Evolutionary conservation across 2,113 vertebrate species (phyloP).

Genomic region (Poecile atricapillus): DNA sequence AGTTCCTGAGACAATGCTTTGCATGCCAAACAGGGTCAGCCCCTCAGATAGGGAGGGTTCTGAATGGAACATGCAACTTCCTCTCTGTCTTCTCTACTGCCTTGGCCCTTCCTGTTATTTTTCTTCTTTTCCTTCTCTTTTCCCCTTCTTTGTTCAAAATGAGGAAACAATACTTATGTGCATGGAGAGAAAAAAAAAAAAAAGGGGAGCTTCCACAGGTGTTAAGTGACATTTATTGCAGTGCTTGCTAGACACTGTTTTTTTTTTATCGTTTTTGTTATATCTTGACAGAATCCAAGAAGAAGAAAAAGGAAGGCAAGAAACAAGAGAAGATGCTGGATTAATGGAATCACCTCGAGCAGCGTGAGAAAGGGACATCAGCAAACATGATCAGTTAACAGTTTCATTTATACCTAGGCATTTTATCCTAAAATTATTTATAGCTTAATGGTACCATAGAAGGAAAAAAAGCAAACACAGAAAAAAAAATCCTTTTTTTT

Average conservation of each 20-base stretch:
- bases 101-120: neutral
- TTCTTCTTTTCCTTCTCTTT: neutral
- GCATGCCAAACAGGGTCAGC: slow-evolving; percentile 16
- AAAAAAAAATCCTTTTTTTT: neutral
- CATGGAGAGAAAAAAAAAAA: neutral
- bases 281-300: slow-evolving; percentile 77
- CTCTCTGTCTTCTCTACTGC: neutral
- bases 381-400: slow-evolving; percentile 66
- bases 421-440: slow-evolving; percentile 76
- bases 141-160: neutral
- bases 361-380: slow-evolving; percentile 56
- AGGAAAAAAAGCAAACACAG: slow-evolving; percentile 57
- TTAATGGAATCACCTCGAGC: slow-evolving; percentile 44
- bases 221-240: neutral
- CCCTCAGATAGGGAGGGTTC: neutral
- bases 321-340: slow-evolving; percentile 84
- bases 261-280: neutral
- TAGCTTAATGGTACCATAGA: slow-evolving; percentile 77
- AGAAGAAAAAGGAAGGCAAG: slow-evolving; percentile 86
- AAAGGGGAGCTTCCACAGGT: neutral
- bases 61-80: neutral
- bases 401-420: slow-evolving; percentile 77
- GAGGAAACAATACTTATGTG: neutral
- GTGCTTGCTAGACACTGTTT: neutral
- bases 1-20: slow-evolving; percentile 37